phyloP scores from a whole-genome alignment of 2,113 vertebrate genomes.

The Malurus melanocephalus region DNA sequence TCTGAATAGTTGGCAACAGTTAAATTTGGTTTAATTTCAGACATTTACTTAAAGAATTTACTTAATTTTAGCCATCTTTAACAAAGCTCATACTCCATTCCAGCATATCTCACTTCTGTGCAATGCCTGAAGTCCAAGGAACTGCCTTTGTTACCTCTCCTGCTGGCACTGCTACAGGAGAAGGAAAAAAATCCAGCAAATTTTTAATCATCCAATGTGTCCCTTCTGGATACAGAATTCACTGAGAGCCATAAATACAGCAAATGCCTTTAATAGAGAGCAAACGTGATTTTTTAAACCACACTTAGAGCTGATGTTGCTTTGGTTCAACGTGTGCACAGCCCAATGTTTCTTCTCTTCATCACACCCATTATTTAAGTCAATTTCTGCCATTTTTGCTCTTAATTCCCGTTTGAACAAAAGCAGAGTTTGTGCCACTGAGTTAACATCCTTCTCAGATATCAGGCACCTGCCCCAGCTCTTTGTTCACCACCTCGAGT shows the following conservation, averaged over 20 bases:
- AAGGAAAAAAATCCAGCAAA: neutral
- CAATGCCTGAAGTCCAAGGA: neutral
- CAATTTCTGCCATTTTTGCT: neutral
- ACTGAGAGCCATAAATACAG: neutral
- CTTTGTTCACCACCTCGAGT: accelerated
- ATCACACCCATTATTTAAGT: neutral
- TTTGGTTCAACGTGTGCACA: neutral
- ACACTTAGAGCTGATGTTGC: neutral
- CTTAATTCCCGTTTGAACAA: neutral
- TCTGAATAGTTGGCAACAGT: neutral
- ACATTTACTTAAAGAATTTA: neutral
- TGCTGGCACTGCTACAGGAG: neutral
- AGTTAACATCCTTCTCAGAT: neutral
- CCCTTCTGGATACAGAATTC: neutral
- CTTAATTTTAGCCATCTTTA: neutral
- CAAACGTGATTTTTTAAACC: neutral
- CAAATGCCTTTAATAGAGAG: neutral
- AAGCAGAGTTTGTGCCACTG: neutral
- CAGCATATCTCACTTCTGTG: neutral
- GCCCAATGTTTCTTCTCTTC: neutral
- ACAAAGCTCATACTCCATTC: neutral
- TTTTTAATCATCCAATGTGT: neutral
- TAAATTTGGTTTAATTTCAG: neutral
- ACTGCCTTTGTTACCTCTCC: neutral
- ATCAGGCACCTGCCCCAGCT: neutral